Base-by-base conservation (phyloP, 2,888 invertebrate species). In the Eudasyphora cyanicolor region DNA sequence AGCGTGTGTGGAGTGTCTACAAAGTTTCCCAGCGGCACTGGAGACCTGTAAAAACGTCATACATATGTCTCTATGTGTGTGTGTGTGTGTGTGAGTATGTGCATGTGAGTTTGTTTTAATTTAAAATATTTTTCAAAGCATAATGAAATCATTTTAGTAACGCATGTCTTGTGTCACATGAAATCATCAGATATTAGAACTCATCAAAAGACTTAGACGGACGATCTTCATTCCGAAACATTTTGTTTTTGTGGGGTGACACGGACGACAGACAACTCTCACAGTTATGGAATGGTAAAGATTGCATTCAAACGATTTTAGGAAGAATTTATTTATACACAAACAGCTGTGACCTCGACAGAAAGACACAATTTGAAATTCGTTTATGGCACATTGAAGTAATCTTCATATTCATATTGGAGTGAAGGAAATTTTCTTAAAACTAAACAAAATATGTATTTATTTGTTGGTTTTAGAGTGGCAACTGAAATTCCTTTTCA, bases 111-210 rank as follows among this genome's bases (percentile, higher is more conserved):
- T 1, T 35, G 64, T 64, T 64, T 64, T 38, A 24, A 24, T 67
- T 67, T 42, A 10, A 29, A 60, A 60, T 38, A 67, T 67, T 67
- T 67, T 69, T 73, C 21, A 73, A 57, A 67, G 29, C 73, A 32
- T 51, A 49, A 73, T 69, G 57, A 82, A 76, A 69, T 79, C 71
- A 27, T 71, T 79, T n/a, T 79, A 42, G 62, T 60, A 82, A 76
- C 51, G 69, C 73, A 60, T 76, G 76, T 76, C 73, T 70, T 21
- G n/a, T 45, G 73, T 74, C 73, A 75, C 17, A 60, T 70, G 69
- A 75, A 74, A 35, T 57, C 80, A 80, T 71, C 69, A 76, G 60
- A 76, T 57, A 21, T 57, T 49, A 49, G 14, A 51, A 14, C 19
- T 29, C 49, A 51, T 74, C 67, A 81, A 54, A 38, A 8, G 42